Evolutionary conservation across 2,797 vertebrate genomes (phyloP).

Genomic region (Sebastes glaucus): DNA sequence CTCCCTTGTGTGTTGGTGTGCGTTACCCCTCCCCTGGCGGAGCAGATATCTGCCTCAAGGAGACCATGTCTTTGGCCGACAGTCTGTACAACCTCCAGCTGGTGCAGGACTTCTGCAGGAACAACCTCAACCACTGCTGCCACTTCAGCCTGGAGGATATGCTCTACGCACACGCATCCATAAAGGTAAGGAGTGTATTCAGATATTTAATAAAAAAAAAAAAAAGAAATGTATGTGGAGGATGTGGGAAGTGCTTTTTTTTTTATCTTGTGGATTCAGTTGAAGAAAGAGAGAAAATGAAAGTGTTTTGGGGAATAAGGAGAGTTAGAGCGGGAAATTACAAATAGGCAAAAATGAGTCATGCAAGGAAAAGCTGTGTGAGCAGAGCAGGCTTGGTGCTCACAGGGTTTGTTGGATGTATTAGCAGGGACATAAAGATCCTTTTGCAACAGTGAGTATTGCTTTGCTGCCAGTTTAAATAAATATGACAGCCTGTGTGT

Average conservation of each 20-base stretch:
- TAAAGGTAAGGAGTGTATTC: constrained; percentile 86
- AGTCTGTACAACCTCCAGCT: constrained; percentile 97
- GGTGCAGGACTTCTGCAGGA: constrained; percentile 95
- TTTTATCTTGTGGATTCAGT: background rate
- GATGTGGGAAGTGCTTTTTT: background rate
- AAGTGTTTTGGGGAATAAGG: background rate
- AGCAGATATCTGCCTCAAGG: constrained; percentile 96
- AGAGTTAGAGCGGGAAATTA: constrained; percentile 37
- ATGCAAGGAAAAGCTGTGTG: constrained; percentile 59
- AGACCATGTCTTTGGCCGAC: constrained; percentile 97
- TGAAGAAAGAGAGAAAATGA: constrained; percentile 6
- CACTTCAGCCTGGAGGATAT: constrained; percentile 98
- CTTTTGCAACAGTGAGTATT: constrained; percentile 12
- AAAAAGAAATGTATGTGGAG: background rate
- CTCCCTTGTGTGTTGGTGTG: constrained; percentile 18
- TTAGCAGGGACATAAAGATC: constrained; percentile 2
- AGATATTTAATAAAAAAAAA: background rate
- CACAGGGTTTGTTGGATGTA: constrained; percentile 3
- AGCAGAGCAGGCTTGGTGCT: constrained; percentile 19
- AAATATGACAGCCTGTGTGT: constrained; percentile 18
- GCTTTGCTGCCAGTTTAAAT: constrained; percentile 25
- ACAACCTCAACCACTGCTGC: constrained; percentile 95
- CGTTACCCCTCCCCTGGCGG: constrained; percentile 58
- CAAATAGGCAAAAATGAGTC: constrained; percentile 72
- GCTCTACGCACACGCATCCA: constrained; percentile 93